These are phyloP conservation scores for Podarcis siculus DNA, from an alignment of 2,797 vertebrate genomes.

Conservation along the genomic window DNA sequence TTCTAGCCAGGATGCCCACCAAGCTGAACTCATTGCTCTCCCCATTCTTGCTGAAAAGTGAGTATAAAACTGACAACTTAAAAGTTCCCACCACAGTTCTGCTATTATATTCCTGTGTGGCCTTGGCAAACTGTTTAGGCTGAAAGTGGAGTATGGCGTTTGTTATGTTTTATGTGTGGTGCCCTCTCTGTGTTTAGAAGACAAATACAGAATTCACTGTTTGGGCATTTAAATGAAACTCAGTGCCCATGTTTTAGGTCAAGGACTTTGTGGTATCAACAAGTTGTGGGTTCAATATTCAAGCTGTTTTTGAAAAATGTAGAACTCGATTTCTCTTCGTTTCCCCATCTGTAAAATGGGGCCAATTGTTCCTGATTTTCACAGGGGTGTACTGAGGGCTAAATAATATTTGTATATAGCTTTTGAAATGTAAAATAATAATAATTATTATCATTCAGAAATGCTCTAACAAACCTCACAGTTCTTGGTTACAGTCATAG, in stretches of 20 bases:
- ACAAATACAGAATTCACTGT: neutral
- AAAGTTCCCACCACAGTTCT: neutral
- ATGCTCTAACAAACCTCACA: neutral
- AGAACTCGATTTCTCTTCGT: neutral
- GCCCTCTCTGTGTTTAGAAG: neutral
- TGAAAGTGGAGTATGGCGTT: accelerated
- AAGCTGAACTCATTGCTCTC: neutral
- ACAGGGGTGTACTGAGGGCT: accelerated
- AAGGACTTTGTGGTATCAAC: neutral
- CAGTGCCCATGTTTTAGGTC: neutral
- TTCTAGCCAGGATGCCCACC: neutral
- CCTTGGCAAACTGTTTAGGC: neutral
- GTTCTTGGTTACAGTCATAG: neutral
- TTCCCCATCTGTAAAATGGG: neutral
- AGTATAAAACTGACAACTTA: neutral
- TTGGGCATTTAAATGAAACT: neutral
- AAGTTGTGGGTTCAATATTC: neutral
- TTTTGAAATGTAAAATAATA: neutral
- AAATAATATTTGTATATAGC: neutral
- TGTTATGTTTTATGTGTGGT: neutral
- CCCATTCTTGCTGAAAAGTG: neutral
- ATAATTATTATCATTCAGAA: neutral
- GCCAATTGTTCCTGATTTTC: neutral
- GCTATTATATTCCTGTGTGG: accelerated
- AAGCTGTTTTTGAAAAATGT: neutral